Evolutionary conservation across 2,797 vertebrate species (phyloP).

Genomic region (Enteromius anoplus): DNA sequence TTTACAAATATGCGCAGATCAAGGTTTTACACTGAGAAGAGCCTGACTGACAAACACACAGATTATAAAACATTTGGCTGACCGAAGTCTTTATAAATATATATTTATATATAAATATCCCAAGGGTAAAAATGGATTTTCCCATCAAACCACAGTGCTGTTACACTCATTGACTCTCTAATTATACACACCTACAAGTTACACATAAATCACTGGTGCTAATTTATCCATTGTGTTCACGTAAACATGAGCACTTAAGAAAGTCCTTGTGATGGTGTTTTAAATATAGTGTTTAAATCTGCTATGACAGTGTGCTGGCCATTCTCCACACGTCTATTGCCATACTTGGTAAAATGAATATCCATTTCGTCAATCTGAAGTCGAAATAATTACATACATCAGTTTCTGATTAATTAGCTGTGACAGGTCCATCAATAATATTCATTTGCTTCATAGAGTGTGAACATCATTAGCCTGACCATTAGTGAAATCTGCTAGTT

Average conservation of each 20-base stretch:
- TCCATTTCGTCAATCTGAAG: slow-evolving; percentile 17
- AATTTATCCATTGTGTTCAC: slow-evolving; percentile 18
- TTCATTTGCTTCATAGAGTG: slow-evolving; percentile 31
- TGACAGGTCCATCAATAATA: slow-evolving; percentile 34
- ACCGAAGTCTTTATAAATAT: not conserved
- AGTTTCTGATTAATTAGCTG: slow-evolving; percentile 34
- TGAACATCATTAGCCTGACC: slow-evolving; percentile 18
- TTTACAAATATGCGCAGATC: not conserved
- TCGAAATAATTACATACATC: slow-evolving; percentile 16
- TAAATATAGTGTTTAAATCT: slow-evolving; percentile 14
- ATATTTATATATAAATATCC: not conserved
- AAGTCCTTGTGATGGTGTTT: not conserved
- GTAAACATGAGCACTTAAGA: not conserved
- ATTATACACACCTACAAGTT: slow-evolving; percentile 18
- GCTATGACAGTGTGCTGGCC: not conserved
- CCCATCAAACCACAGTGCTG: slow-evolving; percentile 31
- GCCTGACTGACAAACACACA: not conserved
- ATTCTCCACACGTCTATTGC: not conserved
- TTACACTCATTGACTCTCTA: slow-evolving; percentile 12
- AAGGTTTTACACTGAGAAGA: not conserved
- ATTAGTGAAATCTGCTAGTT: slow-evolving; percentile 20
- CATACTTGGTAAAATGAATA: not conserved
- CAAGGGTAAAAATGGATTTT: not conserved
- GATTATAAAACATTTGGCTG: not conserved
- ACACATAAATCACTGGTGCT: slow-evolving; percentile 21